Conservation (phyloP, 2,113 vertebrate species). For the Platysternon megacephalum region DNA sequence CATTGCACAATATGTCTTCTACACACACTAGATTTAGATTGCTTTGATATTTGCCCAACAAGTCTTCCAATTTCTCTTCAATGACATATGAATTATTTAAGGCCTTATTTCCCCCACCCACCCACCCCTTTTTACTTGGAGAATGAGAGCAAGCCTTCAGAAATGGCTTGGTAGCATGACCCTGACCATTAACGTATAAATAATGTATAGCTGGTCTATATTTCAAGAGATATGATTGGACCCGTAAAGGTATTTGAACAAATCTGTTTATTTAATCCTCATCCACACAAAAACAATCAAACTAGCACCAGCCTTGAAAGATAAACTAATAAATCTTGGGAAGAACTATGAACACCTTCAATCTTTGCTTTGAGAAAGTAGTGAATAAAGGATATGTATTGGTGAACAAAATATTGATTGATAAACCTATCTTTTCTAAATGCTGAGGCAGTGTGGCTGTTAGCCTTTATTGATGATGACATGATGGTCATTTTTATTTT, state of each 20-base stretch:
- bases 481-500: slow-evolving; percentile 47
- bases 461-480: slow-evolving; percentile 29
- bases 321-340: slow-evolving; percentile 61
- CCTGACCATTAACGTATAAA: slow-evolving; percentile 54
- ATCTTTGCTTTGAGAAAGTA: slow-evolving; percentile 49
- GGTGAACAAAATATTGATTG: slow-evolving; percentile 41
- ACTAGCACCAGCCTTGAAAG: slow-evolving; percentile 24
- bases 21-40: slow-evolving; percentile 35
- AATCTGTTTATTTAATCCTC: slow-evolving; percentile 53
- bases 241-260: slow-evolving; percentile 51
- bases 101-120: neutral
- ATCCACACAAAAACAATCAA: slow-evolving; percentile 44
- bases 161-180: slow-evolving; percentile 11
- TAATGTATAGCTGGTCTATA: slow-evolving; percentile 33
- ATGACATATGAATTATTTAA: slow-evolving; percentile 71
- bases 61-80: slow-evolving; percentile 55
- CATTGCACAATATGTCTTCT: slow-evolving; percentile 37
- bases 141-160: neutral
- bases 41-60: slow-evolving; percentile 63
- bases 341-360: neutral
- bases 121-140: neutral
- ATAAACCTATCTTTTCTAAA: slow-evolving; percentile 36
- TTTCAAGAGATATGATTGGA: slow-evolving; percentile 32
- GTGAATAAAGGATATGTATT: slow-evolving; percentile 26
- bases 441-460: neutral